These are phyloP conservation scores for Ceratitis capitata DNA, from an alignment of 1,140 invertebrate genomes.

Conservation along the genomic window DNA sequence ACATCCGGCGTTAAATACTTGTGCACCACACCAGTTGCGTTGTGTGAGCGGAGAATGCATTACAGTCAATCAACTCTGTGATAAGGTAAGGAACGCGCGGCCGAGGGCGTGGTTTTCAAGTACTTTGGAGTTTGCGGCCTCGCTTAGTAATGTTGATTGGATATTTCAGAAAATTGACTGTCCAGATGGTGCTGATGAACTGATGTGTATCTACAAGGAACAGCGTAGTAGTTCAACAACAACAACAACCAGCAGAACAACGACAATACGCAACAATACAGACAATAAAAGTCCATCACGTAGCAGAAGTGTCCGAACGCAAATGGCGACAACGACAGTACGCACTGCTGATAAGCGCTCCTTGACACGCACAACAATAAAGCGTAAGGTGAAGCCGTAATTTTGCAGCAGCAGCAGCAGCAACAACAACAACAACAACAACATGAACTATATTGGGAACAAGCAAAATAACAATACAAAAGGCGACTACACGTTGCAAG, in stretches of 20 bases:
- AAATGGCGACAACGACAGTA: neutral
- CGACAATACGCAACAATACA: constrained; percentile 7
- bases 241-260: constrained; percentile 35
- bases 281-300: constrained; percentile 42
- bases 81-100: constrained; percentile 64
- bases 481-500: too few species aligned
- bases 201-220: constrained; percentile 68
- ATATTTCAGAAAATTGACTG: constrained; percentile 68
- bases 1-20: constrained; percentile 47
- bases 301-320: neutral
- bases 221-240: constrained; percentile 43
- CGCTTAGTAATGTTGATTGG: neutral
- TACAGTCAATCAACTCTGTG: constrained; percentile 71
- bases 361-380: constrained; percentile 10
- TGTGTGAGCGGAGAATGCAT: constrained; percentile 74
- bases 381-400: constrained; percentile 36
- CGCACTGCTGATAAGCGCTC: neutral
- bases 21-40: constrained; percentile 69
- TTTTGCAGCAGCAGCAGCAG: too few species aligned
- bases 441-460: too few species aligned
- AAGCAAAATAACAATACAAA: too few species aligned
- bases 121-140: neutral
- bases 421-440: too few species aligned
- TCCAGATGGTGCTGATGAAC: constrained; percentile 72
- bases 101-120: too few species aligned